phyloP scores from a whole-genome alignment of 2,113 vertebrate genomes.

The Pampusana beccarii region DNA sequence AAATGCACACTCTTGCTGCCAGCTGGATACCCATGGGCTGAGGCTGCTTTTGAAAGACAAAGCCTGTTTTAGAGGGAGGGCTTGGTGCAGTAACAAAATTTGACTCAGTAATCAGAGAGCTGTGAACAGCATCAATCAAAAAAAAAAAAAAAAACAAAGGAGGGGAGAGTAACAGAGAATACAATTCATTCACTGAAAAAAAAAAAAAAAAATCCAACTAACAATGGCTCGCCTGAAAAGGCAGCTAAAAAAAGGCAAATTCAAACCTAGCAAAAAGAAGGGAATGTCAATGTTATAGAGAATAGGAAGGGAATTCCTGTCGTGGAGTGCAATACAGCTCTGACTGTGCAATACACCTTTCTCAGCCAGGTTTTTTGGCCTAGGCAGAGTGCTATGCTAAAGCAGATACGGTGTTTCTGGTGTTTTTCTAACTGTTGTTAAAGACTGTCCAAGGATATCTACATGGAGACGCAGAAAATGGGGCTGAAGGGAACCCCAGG shows the following conservation, averaged over 20 bases:
- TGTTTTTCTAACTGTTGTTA: neutral
- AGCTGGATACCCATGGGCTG: neutral
- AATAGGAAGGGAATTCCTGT: neutral
- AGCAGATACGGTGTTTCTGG: neutral
- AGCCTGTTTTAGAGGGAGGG: neutral
- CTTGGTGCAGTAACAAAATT: neutral
- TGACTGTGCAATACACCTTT: neutral
- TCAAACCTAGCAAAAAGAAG: neutral
- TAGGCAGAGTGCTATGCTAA: neutral
- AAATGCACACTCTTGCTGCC: neutral
- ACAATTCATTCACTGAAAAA: neutral
- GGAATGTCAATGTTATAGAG: neutral
- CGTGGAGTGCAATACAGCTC: neutral
- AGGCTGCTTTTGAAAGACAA: slow-evolving; percentile 1
- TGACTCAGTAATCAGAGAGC: neutral
- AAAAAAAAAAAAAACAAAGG: neutral
- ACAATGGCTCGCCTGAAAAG: neutral
- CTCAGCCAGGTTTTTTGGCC: neutral
- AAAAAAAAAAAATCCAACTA: neutral
- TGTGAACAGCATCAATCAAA: neutral
- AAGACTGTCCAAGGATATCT: neutral
- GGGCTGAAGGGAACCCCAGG: neutral
- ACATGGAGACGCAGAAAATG: neutral
- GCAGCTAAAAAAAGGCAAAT: neutral
- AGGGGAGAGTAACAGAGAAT: neutral